These are phyloP conservation scores for Steinernema khuongi DNA, from an alignment of 1,140 invertebrate genomes.

Conservation along the genomic window DNA sequence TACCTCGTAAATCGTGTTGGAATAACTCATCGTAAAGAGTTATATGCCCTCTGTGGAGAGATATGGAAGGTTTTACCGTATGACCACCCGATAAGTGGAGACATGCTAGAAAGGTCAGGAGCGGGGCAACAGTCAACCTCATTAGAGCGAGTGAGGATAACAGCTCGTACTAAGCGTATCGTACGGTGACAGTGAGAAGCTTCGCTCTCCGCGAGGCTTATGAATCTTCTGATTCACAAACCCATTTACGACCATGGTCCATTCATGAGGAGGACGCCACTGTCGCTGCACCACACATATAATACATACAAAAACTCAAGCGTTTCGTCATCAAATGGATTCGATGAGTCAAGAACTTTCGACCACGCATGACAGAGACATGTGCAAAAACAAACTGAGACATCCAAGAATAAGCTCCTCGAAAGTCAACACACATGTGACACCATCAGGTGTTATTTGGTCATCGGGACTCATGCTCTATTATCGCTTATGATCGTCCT, in stretches of 20 bases:
- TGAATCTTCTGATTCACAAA: slow-evolving; percentile 10
- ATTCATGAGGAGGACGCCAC: background rate
- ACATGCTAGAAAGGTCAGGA: background rate
- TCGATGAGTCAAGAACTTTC: background rate
- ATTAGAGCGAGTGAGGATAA: background rate
- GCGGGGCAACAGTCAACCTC: background rate
- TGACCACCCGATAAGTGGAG: background rate
- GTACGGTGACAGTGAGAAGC: background rate
- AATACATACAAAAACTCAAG: background rate
- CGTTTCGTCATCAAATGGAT: background rate
- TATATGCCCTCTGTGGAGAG: background rate
- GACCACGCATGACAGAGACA: too few relatives aligned
- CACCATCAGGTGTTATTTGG: too few relatives aligned
- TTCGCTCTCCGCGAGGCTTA: background rate
- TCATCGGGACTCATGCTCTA: too few relatives aligned
- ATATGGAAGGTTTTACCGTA: background rate
- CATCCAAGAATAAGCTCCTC: too few relatives aligned
- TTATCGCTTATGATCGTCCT: too few relatives aligned
- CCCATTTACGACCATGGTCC: slow-evolving; percentile 14
- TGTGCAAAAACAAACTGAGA: too few relatives aligned
- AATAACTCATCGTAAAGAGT: background rate
- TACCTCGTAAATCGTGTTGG: background rate
- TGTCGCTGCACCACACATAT: background rate
- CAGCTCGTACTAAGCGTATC: background rate
- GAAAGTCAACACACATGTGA: too few relatives aligned